phyloP scores from a whole-genome alignment of 2,797 vertebrate species.

The Phrynocephalus vlangalii region DNA sequence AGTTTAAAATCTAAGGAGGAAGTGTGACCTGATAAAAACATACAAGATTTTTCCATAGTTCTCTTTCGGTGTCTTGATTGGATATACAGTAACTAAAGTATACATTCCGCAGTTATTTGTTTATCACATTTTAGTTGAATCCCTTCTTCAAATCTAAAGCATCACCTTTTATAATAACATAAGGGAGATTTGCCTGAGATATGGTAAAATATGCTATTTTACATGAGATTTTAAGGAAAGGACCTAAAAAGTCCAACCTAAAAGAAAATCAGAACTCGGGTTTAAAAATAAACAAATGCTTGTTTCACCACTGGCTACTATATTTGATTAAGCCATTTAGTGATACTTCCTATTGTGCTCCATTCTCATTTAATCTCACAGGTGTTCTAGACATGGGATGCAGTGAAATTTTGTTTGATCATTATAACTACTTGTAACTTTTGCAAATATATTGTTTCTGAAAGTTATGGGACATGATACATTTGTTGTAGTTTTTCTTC shows the following conservation, averaged over 20 bases:
- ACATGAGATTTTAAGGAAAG: not conserved
- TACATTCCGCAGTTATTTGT: not conserved
- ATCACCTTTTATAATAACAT: conserved; percentile 3
- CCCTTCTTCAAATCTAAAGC: not conserved
- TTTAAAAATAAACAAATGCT: not conserved
- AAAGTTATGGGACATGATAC: not conserved
- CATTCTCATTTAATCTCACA: not conserved
- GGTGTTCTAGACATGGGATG: not conserved
- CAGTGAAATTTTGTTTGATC: conserved; percentile 3
- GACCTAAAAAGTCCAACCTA: too few relatives aligned
- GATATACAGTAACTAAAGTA: not conserved
- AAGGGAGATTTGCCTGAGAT: not conserved
- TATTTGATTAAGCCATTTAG: not conserved
- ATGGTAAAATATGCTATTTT: not conserved
- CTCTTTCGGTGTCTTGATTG: not conserved
- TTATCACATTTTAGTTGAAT: conserved; percentile 2
- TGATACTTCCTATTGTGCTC: not conserved
- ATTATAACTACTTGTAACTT: not conserved
- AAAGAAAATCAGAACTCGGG: not conserved
- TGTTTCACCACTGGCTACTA: not conserved
- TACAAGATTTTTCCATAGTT: not conserved
- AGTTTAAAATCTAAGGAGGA: not conserved
- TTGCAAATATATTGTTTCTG: conserved; percentile 10
- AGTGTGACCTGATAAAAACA: not conserved
- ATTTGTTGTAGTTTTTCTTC: not conserved